A percentile compares a stretch with the other conserved stretches of the same genome.
phyloP scores from a whole-genome alignment of 2,888 invertebrate genomes.

The Eumacrocentrus americanus region DNA sequence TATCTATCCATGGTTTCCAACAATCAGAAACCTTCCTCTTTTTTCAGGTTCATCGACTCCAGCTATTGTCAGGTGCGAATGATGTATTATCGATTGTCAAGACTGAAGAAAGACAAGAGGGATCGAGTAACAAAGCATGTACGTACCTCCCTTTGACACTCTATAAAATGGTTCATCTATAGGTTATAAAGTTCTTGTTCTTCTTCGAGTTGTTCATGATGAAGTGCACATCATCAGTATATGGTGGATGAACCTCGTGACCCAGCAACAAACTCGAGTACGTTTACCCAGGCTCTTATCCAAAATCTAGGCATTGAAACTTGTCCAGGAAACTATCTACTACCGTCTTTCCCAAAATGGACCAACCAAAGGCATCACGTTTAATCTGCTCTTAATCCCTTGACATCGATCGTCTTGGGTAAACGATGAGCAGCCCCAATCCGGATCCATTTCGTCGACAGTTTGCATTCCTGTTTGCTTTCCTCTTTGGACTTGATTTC shows the following conservation, averaged over 20 bases:
- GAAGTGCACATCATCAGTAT: too few relatives aligned
- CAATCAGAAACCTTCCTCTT: too few relatives aligned
- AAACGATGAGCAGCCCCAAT: constrained; percentile 20
- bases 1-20: too few relatives aligned
- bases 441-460: constrained; percentile 19
- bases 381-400: constrained; percentile 28
- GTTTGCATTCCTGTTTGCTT: constrained; percentile 16
- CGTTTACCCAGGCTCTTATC: constrained; percentile 13
- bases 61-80: neutral
- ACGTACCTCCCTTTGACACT: neutral
- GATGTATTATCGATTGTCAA: constrained; percentile 3
- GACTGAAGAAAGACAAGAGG: too few relatives aligned
- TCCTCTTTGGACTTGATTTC: constrained; percentile 9
- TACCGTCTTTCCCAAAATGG: constrained; percentile 12
- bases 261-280: constrained; percentile 8
- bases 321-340: neutral
- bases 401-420: constrained; percentile 28
- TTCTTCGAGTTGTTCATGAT: neutral
- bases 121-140: neutral
- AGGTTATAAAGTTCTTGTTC: constrained; percentile 6
- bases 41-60: neutral
- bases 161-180: too few relatives aligned
- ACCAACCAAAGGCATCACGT: constrained; percentile 16
- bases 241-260: constrained; percentile 3
- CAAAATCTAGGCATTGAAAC: constrained; percentile 10